A percentile compares a stretch with the other conserved stretches of the same genome.
Evolutionary conservation across 1,140 invertebrate species (phyloP).

Genomic region (Neodiprion pinetum): DNA sequence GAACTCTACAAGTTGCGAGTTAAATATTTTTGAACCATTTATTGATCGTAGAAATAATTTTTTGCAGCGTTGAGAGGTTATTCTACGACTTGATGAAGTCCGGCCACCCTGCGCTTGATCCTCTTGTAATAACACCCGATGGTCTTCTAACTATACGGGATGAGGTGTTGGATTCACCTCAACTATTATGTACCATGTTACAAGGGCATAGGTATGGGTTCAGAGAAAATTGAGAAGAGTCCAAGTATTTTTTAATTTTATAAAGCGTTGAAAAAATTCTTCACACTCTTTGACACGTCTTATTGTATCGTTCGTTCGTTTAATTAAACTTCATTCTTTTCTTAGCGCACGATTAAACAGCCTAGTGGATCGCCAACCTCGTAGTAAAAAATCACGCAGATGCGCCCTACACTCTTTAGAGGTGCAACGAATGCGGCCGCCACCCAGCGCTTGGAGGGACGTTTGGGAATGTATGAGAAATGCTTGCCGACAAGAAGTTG

Average conservation of each 20-base stretch:
- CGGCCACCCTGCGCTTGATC: constrained; percentile 84
- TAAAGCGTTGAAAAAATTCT: constrained; percentile 20
- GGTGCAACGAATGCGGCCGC: constrained; percentile 78
- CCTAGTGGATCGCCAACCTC: constrained; percentile 80
- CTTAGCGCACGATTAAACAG: constrained; percentile 76
- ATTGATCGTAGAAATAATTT: constrained; percentile 24
- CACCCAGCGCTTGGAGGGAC: constrained; percentile 75
- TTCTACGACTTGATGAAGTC: constrained; percentile 84
- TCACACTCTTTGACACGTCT: neutral
- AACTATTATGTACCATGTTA: constrained; percentile 80
- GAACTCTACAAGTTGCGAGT: no score
- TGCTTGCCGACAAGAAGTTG: constrained; percentile 84
- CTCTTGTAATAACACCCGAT: constrained; percentile 73
- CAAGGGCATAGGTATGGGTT: constrained; percentile 82
- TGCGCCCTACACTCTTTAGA: constrained; percentile 89
- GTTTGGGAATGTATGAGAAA: constrained; percentile 89
- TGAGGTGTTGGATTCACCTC: constrained; percentile 78
- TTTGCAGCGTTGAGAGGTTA: constrained; percentile 81
- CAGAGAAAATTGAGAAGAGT: neutral
- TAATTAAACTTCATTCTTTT: constrained; percentile 25
- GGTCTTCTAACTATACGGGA: constrained; percentile 78
- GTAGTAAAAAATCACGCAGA: constrained; percentile 85
- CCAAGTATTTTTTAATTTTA: constrained; percentile 17
- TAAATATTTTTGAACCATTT: neutral
- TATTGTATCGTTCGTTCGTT: constrained; percentile 9